phyloP scores from a whole-genome alignment of 2,888 invertebrate species.

The Melieria crassipennis region DNA sequence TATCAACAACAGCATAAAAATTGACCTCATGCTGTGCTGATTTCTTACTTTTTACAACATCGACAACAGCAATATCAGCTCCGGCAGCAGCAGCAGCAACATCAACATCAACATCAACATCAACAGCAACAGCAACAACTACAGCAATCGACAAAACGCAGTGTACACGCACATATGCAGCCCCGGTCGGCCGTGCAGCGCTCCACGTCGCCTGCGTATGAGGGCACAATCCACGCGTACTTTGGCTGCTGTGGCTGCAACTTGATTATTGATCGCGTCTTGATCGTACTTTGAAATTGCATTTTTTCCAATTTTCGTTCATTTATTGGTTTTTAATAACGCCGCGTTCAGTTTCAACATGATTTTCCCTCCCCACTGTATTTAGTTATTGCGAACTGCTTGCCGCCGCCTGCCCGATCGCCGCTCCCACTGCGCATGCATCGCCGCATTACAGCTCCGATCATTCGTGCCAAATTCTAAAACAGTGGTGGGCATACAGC shows the following conservation, averaged over 20 bases:
- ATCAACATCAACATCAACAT: no score
- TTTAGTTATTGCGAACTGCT: neutral
- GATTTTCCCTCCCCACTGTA: conserved; percentile 33
- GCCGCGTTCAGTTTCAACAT: conserved; percentile 38
- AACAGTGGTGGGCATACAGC: no score
- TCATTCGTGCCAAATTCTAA: no score
- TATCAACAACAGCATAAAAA: conserved; percentile 48
- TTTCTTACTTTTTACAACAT: conserved; percentile 4
- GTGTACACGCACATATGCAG: neutral
- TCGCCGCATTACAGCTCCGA: no score
- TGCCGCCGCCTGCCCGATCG: no score
- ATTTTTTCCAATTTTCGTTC: conserved; percentile 44
- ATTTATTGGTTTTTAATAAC: conserved; percentile 63
- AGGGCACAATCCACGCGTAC: no score
- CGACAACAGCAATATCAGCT: no score
- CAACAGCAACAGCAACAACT: no score
- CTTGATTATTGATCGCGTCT: conserved; percentile 28
- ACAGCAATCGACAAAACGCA: no score
- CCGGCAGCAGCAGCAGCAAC: no score
- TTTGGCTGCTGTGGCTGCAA: no score
- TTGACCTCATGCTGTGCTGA: conserved; percentile 53
- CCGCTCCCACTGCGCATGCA: no score
- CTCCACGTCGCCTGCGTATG: neutral
- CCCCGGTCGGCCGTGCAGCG: neutral
- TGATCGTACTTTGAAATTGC: conserved; percentile 31